These are phyloP conservation scores for Limnephilus auricula DNA, from an alignment of 2,888 invertebrate genomes.

Conservation along the genomic window DNA sequence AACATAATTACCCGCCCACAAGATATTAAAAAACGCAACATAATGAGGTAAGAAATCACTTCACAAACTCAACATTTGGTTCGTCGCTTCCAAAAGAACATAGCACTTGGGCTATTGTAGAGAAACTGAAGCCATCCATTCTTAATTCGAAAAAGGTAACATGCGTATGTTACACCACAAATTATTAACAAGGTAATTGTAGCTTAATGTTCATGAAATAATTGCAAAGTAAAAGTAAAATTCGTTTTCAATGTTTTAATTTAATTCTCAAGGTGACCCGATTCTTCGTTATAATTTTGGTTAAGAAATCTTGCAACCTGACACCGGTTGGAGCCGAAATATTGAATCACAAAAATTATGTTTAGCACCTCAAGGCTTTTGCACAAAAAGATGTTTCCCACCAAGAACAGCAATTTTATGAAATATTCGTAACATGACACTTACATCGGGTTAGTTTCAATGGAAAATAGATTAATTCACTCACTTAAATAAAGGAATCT, in stretches of 20 bases:
- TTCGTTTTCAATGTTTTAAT: slow-evolving; percentile 32
- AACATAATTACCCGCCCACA: neutral
- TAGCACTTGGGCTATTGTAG: neutral
- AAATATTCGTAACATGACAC: neutral
- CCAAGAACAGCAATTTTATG: neutral
- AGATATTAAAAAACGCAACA: neutral
- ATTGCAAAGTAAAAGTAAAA: slow-evolving; percentile 42
- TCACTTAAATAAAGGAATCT: neutral
- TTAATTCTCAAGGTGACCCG: slow-evolving; percentile 45
- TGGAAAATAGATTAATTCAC: neutral
- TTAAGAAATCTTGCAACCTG: slow-evolving; percentile 40
- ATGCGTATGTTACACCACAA: slow-evolving; percentile 34
- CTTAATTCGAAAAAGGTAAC: slow-evolving; percentile 11
- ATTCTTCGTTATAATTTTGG: slow-evolving; percentile 34
- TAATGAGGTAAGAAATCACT: neutral
- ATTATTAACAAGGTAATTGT: slow-evolving; percentile 11
- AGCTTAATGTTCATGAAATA: slow-evolving; percentile 32
- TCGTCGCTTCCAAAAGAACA: slow-evolving; percentile 12
- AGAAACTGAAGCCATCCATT: slow-evolving; percentile 18
- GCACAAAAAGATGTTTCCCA: slow-evolving; percentile 6
- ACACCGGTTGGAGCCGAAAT: slow-evolving; percentile 8
- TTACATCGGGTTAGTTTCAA: neutral
- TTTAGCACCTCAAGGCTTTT: neutral
- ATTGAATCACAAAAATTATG: slow-evolving; percentile 15
- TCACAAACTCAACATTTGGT: neutral